Conservation (phyloP, 2,888 invertebrate species). For the Rhyacophila evoluta region DNA sequence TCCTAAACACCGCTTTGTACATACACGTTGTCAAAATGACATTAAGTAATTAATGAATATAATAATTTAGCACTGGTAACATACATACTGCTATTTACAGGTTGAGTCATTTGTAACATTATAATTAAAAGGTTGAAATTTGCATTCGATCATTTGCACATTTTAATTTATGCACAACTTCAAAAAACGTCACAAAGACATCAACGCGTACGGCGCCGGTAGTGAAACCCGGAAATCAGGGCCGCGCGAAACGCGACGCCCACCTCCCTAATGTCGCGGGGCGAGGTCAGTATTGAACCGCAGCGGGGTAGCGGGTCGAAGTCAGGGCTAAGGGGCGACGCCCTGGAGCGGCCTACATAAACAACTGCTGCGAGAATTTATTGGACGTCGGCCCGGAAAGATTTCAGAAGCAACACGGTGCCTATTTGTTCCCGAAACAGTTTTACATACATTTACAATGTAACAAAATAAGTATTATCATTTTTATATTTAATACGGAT, state of each 20-base stretch:
- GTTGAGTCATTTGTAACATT: no score
- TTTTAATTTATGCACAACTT: no score
- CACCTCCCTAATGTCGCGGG: constrained; percentile 15
- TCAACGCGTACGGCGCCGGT: not conserved
- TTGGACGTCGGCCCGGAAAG: not conserved
- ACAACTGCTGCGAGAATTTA: not conserved
- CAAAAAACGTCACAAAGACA: not conserved
- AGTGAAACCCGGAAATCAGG: constrained; percentile 4
- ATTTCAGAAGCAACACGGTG: not conserved
- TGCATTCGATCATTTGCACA: no score
- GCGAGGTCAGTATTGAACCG: constrained; percentile 10
- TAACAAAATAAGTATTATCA: no score
- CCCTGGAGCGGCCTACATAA: constrained; percentile 23
- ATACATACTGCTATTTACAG: no score
- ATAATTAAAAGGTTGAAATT: no score
- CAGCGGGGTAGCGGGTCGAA: not conserved
- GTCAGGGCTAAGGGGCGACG: constrained; percentile 14
- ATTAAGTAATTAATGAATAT: no score
- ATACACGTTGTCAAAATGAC: no score
- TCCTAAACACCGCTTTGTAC: no score
- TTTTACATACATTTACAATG: no score
- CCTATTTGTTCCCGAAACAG: not conserved
- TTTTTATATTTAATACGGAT: no score
- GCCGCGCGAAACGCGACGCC: not conserved
- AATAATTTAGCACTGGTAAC: no score